Evolutionary conservation across 2,797 vertebrate genomes (phyloP), one percentile per base, ranked within the genome.

Genomic region (Peromyscus nudipes): DNA sequence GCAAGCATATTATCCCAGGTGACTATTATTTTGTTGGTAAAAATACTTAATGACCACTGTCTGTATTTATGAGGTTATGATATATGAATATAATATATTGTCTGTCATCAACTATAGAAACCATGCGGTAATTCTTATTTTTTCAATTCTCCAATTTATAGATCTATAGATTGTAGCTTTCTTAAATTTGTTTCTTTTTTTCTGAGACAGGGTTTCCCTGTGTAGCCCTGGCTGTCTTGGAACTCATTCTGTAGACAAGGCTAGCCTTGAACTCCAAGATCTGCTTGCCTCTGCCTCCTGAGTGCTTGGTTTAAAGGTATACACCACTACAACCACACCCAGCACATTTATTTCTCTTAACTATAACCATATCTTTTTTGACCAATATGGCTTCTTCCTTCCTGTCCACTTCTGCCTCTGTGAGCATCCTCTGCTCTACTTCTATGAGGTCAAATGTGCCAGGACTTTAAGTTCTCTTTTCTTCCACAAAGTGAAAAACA

Each of bases 391-490:
- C 34, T 64, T 14, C 19, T 52, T 69, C 52, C 49, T 79, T 67
- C 40, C 21, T 40, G 60, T 52, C 0, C 21, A 43, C 43, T 9
- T 46, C 17, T 71, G 2, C 52, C 34, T 91, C 73, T 86, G 37
- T 21, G 13, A 71, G 7, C 82, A 86, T 86, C 49, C 6, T 86
- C 13, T 73, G 49, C 10, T 95, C 27, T 43, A 25, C 6, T 73
- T 95, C 27, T 64, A 37, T 49, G 73, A 27, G 6, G 40, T 27
- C 37, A 91, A 91, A 86, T 3, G 34, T 43, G 9, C 84, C n/a
- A 89, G 11, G 65, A 85, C 89, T 89, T 34, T 93, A 85, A 95
- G 76, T 37, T 75, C 62, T 27, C 60, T 86, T 69, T 92, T 75
- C n/a, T 64, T 91, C 19, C 46, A 46, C 6, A 12, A 9, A 37